Base-by-base conservation (phyloP, 2,797 vertebrate genomes). In the Pseudomugil gertrudae region DNA sequence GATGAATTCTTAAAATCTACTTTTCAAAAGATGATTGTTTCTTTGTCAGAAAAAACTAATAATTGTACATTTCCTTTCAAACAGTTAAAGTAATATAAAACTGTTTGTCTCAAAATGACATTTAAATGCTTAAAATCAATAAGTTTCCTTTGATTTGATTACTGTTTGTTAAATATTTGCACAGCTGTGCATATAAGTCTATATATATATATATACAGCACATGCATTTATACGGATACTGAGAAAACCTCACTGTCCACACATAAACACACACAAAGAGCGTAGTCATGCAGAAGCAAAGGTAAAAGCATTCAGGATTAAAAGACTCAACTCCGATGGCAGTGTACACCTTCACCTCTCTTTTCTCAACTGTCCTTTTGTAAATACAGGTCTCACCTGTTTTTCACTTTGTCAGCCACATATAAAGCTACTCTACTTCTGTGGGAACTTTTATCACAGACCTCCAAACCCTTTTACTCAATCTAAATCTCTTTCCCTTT, bases 301-400 rank as follows among this genome's bases (percentile, higher is more conserved):
- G 53, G 56, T 50, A 78, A 71, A 80, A 63, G 56, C 64, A 51
- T 56, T 77, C 21, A 50, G 58, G 57, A 73, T 72, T 84, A 72
- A 82, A 80, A 85, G 63, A 80, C 47, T 54, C 51, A 52, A 75
- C 72, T 81, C 80, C 51, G 70, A 33, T 57, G 32, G 27, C 65
- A 43, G 43, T 56, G 57, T 40, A 26, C 58, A 76, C 66, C 56
- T 78, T 78, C 48, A 72, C 53, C 47, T 40, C 65, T 62, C 51
- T 51, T 26, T 73, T 80, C 76, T 76, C 63, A 64, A 58, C 66
- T 82, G 75, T 78, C 69, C 74, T 68, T 63, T 65, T 2, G 2
- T 74, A 77, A 85, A 66, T 69, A 68, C 58, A 71, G 66, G 69
- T 84, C 73, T 81, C 61, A 78, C 59, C 64, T 80, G 67, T 66